Evolutionary conservation across 37 sponge, comb jelly and placozoan species (phyloP).

Genomic region (Tethya wilhelma): DNA sequence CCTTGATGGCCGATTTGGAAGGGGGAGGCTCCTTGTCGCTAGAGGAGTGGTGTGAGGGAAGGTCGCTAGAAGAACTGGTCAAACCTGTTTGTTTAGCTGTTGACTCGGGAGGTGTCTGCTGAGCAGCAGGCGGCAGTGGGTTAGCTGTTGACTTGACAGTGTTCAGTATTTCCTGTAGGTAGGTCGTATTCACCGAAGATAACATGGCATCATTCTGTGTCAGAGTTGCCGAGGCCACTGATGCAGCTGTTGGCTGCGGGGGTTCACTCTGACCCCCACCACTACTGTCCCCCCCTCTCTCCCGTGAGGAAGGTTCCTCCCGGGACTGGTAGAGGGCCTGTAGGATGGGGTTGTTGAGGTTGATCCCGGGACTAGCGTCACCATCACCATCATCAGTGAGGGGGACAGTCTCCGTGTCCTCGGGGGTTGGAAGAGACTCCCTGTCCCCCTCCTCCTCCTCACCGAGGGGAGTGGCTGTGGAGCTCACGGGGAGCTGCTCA

Average conservation of each 20-base stretch:
- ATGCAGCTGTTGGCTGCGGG: neutral
- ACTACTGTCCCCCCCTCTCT: neutral
- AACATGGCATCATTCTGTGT: no score
- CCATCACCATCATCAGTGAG: neutral
- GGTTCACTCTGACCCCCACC: neutral
- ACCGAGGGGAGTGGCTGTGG: slow-evolving; percentile 7
- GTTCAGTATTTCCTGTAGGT: slow-evolving; percentile 16
- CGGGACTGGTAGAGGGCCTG: slow-evolving; percentile 39
- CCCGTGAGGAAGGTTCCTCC: neutral
- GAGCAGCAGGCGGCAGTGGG: no score
- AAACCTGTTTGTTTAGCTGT: no score
- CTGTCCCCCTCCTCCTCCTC: slow-evolving; percentile 17
- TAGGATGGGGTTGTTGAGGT: slow-evolving; percentile 54
- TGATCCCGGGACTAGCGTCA: slow-evolving; percentile 16
- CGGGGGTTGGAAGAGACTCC: slow-evolving; percentile 26
- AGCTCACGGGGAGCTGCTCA: slow-evolving; percentile 5
- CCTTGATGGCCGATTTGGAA: neutral
- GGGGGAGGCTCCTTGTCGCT: no score
- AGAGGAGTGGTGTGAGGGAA: no score
- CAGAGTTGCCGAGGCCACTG: no score
- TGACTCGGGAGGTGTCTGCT: no score
- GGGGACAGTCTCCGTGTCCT: neutral
- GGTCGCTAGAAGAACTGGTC: no score
- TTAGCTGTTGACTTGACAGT: no score
- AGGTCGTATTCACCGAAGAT: neutral